Base-by-base conservation (phyloP, 2,797 vertebrate species). In the Philypnodon macrostomus region DNA sequence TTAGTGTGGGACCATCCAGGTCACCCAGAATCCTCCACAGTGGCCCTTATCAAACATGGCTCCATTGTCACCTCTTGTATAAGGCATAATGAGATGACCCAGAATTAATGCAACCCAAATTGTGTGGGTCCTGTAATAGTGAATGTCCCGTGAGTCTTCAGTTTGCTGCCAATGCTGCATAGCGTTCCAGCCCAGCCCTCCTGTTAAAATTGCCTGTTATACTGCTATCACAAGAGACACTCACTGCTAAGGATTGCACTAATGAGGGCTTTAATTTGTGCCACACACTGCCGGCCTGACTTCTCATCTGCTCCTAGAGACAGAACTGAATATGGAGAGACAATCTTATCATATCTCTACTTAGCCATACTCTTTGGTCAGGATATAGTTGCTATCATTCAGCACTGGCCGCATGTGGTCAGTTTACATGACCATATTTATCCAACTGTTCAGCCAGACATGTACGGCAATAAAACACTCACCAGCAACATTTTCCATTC, bases 81-180 rank as follows among this genome's bases (percentile, higher is more conserved):
- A 61, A 70, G 50, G 60, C 23, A 27, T 75, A 87, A 85, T 82
- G 80, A 87, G 79, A 77, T 70, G 73, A 81, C 81, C 83, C 79
- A 76, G 71, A 88, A 85, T 83, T 65, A 85, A 82, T 80, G 75
- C 35, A 69, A 68, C 80, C 77, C 61, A 79, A 78, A 86, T 84
- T 83, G 77, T 79, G 53, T 77, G 64, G 62, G n/a, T n/a, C n/a
- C 66, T 50, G 46, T 61, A 49, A 60, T 70, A 30, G 55, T 30
- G 24, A 21, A 34, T 51, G 31, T 65, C 70, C 32, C 53, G 1
- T n/a, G 27, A 45, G 65, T 68, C 59, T 50, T 66, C 45, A 46
- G 47, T 58, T 67, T 75, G 68, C 74, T 65, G 63, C 66, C 37
- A 54, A 56, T 57, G 37, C 21, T 31, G 55, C 53, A 37, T 35